phyloP scores from a whole-genome alignment of 1,140 invertebrate species.

The Sogatella furcifera region DNA sequence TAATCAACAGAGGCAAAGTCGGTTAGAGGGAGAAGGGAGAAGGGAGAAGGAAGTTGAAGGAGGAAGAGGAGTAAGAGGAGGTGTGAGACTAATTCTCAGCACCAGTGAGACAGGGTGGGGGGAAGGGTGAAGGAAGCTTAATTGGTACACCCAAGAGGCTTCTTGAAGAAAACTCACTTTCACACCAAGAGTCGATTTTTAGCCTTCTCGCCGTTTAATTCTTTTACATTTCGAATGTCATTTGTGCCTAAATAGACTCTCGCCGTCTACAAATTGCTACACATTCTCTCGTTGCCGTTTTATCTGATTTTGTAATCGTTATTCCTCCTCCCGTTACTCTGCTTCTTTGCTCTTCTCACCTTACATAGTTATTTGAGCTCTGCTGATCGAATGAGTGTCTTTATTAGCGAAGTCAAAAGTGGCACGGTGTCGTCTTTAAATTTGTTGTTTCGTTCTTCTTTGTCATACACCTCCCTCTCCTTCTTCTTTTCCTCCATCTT shows the following conservation, averaged over 20 bases:
- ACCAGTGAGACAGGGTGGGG: background rate
- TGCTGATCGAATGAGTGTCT: too few relatives aligned
- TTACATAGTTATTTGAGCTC: too few relatives aligned
- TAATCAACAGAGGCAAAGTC: background rate
- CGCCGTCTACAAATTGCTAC: too few relatives aligned
- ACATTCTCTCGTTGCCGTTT: too few relatives aligned
- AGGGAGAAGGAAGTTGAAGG: background rate
- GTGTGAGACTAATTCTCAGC: background rate
- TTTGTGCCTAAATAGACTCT: background rate
- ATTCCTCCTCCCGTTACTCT: too few relatives aligned
- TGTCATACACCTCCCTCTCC: too few relatives aligned
- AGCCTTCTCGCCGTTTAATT: background rate
- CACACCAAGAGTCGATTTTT: constrained; percentile 24
- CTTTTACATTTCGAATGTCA: constrained; percentile 3
- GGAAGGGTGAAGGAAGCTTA: constrained; percentile 17
- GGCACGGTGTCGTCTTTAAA: too few relatives aligned
- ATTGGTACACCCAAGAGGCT: constrained; percentile 25
- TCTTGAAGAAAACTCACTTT: constrained; percentile 25
- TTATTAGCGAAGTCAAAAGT: too few relatives aligned
- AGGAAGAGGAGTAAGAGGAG: background rate
- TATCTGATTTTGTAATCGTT: too few relatives aligned
- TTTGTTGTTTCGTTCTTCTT: too few relatives aligned
- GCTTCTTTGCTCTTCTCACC: too few relatives aligned
- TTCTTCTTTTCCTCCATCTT: too few relatives aligned
- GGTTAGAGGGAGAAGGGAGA: background rate